These are phyloP conservation scores for Brachionus plicatilis DNA, from an alignment of 1,140 invertebrate genomes.

Conservation along the genomic window DNA sequence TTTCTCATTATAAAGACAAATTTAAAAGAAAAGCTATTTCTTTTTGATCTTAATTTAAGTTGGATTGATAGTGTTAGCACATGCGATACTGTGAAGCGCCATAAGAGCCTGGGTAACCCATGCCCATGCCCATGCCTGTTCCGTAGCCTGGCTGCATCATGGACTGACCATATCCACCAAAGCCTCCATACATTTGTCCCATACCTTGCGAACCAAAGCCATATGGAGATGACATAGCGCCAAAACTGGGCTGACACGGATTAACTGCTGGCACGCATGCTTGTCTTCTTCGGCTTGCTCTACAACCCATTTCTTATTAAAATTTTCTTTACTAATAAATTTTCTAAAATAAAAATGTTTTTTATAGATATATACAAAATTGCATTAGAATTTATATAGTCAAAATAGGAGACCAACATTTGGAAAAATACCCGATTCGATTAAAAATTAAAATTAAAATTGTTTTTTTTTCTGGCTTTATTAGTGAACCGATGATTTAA, in stretches of 20 bases:
- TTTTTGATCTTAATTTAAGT: neutral
- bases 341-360: neutral
- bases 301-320: neutral
- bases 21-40: neutral
- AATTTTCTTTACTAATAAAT: neutral
- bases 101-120: neutral
- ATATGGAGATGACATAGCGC: neutral
- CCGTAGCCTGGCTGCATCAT: neutral
- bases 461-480: neutral
- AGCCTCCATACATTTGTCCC: neutral
- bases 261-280: neutral
- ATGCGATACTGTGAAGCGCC: neutral
- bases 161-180: neutral
- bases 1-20: neutral
- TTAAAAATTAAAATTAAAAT: slow-evolving; percentile 1
- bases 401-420: neutral
- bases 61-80: neutral
- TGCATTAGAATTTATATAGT: slow-evolving; percentile 1
- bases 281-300: neutral
- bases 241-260: neutral
- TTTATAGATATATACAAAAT: neutral
- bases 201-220: neutral
- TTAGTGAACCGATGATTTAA: neutral
- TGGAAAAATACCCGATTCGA: neutral
- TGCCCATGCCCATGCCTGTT: neutral